phyloP scores from a whole-genome alignment of 2,888 invertebrate species.

The Lycaena phlaeas region DNA sequence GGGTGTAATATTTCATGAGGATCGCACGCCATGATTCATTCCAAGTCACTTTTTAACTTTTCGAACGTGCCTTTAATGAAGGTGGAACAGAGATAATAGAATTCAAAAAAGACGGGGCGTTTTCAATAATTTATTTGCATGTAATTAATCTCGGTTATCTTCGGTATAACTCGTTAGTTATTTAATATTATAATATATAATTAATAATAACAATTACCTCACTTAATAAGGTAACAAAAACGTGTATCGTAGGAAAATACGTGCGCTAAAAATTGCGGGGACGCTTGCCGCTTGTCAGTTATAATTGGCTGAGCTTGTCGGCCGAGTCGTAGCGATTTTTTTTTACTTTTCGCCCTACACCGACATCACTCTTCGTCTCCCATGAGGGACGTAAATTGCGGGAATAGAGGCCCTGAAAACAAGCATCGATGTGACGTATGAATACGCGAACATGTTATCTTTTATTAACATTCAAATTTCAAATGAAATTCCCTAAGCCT shows the following conservation, averaged over 20 bases:
- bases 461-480: conserved; percentile 62
- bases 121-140: conserved; percentile 20
- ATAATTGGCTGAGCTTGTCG: conserved; percentile 74
- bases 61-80: conserved; percentile 63
- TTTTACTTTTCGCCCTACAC: conserved; percentile 52
- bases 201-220: conserved; percentile 3
- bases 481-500: conserved; percentile 26
- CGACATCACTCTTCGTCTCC: conserved; percentile 70
- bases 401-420: conserved; percentile 54
- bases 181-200: background rate
- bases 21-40: conserved; percentile 72
- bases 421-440: conserved; percentile 64
- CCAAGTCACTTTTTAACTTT: conserved; percentile 62
- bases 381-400: conserved; percentile 67
- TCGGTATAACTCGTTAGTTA: background rate
- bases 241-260: conserved; percentile 21
- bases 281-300: conserved; percentile 65
- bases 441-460: conserved; percentile 54
- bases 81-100: conserved; percentile 52
- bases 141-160: conserved; percentile 17
- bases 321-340: conserved; percentile 54
- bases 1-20: conserved; percentile 70
- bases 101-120: conserved; percentile 28
- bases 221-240: conserved; percentile 7
- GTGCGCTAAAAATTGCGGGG: conserved; percentile 56